Evolutionary conservation across 1,140 invertebrate genomes (phyloP).

Genomic region (Ips typographus): DNA sequence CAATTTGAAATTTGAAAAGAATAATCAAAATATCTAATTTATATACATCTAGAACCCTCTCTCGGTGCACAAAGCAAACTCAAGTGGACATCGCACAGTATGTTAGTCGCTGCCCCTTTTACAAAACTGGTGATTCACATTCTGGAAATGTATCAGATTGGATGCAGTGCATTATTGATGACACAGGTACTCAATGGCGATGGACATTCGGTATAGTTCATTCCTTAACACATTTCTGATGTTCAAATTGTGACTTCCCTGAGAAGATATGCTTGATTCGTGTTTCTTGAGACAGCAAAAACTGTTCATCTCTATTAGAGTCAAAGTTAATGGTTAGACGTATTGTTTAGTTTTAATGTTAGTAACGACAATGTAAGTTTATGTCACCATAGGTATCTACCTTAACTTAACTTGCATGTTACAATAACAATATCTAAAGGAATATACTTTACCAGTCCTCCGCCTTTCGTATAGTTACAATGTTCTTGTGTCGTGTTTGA

Average conservation of each 20-base stretch:
- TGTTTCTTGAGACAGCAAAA: no score
- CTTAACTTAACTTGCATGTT: no score
- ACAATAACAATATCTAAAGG: background rate
- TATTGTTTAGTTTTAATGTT: no score
- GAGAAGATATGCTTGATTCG: no score
- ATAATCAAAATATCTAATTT: slow-evolving; percentile 33
- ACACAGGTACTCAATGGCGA: slow-evolving; percentile 49
- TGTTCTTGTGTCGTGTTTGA: slow-evolving; percentile 5
- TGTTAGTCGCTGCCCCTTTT: slow-evolving; percentile 21
- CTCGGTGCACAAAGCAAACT: slow-evolving; percentile 33
- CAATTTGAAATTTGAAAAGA: slow-evolving; percentile 17
- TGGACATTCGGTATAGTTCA: slow-evolving; percentile 27
- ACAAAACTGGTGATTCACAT: slow-evolving; percentile 45
- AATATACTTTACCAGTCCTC: slow-evolving; percentile 14
- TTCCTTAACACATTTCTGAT: slow-evolving; percentile 18
- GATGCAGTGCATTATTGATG: slow-evolving; percentile 51
- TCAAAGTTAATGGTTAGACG: no score
- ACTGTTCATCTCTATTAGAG: no score
- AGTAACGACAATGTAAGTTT: no score
- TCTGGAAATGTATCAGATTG: slow-evolving; percentile 46
- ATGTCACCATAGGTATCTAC: no score
- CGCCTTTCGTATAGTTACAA: slow-evolving; percentile 16
- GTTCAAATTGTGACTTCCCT: no score
- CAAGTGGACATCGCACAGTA: slow-evolving; percentile 28
- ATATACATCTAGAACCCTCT: slow-evolving; percentile 35